Base-by-base conservation (phyloP, 2,888 invertebrate genomes). In the Brassicogethes aeneus region DNA sequence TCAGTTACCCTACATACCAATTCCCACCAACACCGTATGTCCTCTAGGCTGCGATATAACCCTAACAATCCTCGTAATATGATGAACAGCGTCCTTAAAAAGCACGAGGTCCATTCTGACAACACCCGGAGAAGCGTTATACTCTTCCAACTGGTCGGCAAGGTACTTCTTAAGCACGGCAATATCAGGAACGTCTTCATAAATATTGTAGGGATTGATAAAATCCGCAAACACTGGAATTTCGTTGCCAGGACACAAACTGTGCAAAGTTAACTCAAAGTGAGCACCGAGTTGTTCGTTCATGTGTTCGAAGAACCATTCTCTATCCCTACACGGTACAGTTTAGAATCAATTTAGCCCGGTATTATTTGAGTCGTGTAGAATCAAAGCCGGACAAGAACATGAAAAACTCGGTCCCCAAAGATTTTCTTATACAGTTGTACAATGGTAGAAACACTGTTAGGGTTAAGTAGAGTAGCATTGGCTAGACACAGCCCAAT, bases 61-160 rank as follows among this genome's bases (percentile, higher is more conserved):
- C 33, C 92, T 74, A 15, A 85, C 80, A 44, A 92, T 83, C 47
- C 87, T 79, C 44, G 84, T 82, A 40, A 92, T 76, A 65, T 92
- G 91, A 55, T 89, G 85, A 33, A 92, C 81, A 7, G 91, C 91
- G 59, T 92, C 90, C 53, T 78, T 80, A 66, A 91, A 92, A 43
- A 92, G 73, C 3, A 92, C 89, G 44, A 92, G 68, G 62, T 89
- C 82, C 77, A 91, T 80, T 54, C 79, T 76, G 2, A 85, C 76
- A 15, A 83, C 81, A 1, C 89, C 88, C 0, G 87, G 84, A 7
- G 79, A 77, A 36, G 76, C 75, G 68, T 92, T 92, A 69, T 90
- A 87, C 55, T 87, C 85, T 35, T 80, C 80, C 70, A 89, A 70
- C 51, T 75, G 72, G 1, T 64, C 58, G 30, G 69, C 68, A 57